phyloP scores from a whole-genome alignment of 2,113 vertebrate genomes.

The Rana temporaria region DNA sequence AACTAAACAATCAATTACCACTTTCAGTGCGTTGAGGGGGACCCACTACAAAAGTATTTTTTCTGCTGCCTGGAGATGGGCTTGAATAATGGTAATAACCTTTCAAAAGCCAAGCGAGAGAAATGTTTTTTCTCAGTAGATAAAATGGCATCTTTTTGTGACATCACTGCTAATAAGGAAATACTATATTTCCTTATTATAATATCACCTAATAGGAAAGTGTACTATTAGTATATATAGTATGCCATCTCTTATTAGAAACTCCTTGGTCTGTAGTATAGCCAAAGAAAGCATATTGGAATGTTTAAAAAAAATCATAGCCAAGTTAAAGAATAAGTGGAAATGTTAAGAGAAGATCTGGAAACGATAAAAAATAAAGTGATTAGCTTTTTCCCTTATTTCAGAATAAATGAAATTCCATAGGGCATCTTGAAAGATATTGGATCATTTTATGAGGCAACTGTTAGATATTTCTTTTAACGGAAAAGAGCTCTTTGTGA shows the following conservation, averaged over 20 bases:
- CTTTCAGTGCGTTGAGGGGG: too few relatives aligned
- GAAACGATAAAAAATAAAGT: conserved; percentile 50
- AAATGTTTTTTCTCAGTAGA: too few relatives aligned
- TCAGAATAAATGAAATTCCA: conserved; percentile 39
- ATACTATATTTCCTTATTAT: too few relatives aligned
- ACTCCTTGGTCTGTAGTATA: not conserved
- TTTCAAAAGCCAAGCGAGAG: too few relatives aligned
- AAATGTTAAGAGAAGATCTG: conserved; percentile 56
- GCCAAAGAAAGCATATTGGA: conserved; percentile 50
- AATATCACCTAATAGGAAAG: too few relatives aligned
- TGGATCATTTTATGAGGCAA: conserved; percentile 54
- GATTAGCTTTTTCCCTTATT: conserved; percentile 42
- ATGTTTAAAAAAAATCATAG: conserved; percentile 44
- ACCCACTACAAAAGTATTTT: too few relatives aligned
- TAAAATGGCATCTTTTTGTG: too few relatives aligned
- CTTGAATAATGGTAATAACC: too few relatives aligned
- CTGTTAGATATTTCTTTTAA: conserved; percentile 46
- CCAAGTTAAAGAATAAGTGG: conserved; percentile 47
- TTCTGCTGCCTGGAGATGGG: too few relatives aligned
- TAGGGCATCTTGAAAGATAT: conserved; percentile 46
- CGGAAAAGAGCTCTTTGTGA: conserved; percentile 11
- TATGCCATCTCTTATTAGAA: conserved; percentile 27
- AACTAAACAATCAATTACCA: too few relatives aligned
- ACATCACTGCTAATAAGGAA: too few relatives aligned
- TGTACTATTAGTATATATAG: not conserved